These are phyloP conservation scores for Griposia aprilina DNA, from an alignment of 2,888 invertebrate species.

Conservation along the genomic window DNA sequence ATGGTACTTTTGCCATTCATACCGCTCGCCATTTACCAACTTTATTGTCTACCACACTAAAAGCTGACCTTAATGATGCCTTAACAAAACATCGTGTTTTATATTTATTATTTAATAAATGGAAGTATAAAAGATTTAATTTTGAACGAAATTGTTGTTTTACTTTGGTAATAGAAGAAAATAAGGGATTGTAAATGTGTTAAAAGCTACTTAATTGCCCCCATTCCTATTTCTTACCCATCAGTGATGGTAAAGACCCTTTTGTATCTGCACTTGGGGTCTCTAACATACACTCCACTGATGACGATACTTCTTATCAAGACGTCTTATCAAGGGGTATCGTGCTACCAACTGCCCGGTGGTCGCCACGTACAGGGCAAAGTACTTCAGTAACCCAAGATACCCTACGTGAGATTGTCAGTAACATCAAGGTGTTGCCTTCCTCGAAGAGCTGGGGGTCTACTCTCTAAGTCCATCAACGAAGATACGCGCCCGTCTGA, in stretches of 20 bases:
- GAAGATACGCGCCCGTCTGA: too few relatives aligned
- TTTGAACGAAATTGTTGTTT: constrained; percentile 18
- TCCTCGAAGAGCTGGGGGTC: too few relatives aligned
- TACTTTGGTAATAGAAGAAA: constrained; percentile 11
- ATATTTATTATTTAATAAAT: constrained; percentile 45
- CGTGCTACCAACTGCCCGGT: too few relatives aligned
- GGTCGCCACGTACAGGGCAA: too few relatives aligned
- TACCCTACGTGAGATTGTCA: too few relatives aligned
- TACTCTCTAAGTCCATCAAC: too few relatives aligned
- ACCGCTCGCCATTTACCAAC: background rate
- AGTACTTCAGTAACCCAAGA: too few relatives aligned
- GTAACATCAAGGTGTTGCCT: too few relatives aligned
- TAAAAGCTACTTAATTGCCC: background rate
- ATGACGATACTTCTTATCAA: too few relatives aligned
- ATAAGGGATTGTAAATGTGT: background rate
- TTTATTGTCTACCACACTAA: constrained; percentile 29
- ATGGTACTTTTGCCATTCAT: constrained; percentile 24
- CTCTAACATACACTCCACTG: background rate
- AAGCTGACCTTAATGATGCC: constrained; percentile 15
- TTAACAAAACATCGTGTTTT: constrained; percentile 40
- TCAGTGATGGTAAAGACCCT: background rate
- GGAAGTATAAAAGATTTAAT: background rate
- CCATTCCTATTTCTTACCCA: background rate
- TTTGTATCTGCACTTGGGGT: background rate
- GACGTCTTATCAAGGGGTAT: background rate